Percentiles rank a stretch among this genome's conserved stretches.
phyloP scores from a whole-genome alignment of 1,140 invertebrate genomes.

The Aphidius gifuensis region DNA sequence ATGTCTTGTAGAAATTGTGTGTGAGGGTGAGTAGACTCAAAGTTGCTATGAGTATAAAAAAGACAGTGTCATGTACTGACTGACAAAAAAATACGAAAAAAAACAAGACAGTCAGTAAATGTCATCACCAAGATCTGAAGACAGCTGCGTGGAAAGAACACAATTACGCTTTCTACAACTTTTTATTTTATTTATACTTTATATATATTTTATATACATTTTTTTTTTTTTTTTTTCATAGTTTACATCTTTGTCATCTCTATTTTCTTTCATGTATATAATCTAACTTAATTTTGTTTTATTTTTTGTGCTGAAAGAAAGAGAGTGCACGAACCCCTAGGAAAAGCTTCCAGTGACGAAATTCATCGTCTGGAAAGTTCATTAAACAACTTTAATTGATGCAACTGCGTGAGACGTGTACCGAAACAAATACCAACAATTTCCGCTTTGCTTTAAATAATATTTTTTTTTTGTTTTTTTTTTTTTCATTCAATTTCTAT shows the following conservation, averaged over 20 bases:
- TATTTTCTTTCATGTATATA: neutral
- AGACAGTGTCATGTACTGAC: slow-evolving; percentile 1
- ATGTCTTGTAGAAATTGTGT: neutral
- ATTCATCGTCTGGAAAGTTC: slow-evolving; percentile 21
- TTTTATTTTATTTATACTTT: too few species aligned
- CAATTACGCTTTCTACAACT: slow-evolving; percentile 16
- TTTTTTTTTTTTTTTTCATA: slow-evolving; percentile 4
- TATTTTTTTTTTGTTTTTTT: neutral
- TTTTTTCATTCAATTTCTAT: too few species aligned
- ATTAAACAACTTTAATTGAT: slow-evolving; percentile 26
- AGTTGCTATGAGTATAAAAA: neutral
- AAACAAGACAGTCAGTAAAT: slow-evolving; percentile 17
- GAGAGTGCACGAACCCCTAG: neutral
- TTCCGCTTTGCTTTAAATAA: neutral
- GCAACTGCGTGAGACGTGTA: neutral
- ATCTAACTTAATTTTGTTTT: neutral
- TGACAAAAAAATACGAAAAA: slow-evolving; percentile 3
- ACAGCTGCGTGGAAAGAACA: slow-evolving; percentile 24
- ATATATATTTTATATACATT: neutral
- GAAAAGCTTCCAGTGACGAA: slow-evolving; percentile 13
- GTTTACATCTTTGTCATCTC: neutral
- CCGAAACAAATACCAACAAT: slow-evolving; percentile 15
- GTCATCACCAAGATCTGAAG: slow-evolving; percentile 15
- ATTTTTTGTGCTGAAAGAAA: neutral
- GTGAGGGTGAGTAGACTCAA: slow-evolving; percentile 10